phyloP scores from a whole-genome alignment of 2,113 vertebrate species.

The Morone chrysops region DNA sequence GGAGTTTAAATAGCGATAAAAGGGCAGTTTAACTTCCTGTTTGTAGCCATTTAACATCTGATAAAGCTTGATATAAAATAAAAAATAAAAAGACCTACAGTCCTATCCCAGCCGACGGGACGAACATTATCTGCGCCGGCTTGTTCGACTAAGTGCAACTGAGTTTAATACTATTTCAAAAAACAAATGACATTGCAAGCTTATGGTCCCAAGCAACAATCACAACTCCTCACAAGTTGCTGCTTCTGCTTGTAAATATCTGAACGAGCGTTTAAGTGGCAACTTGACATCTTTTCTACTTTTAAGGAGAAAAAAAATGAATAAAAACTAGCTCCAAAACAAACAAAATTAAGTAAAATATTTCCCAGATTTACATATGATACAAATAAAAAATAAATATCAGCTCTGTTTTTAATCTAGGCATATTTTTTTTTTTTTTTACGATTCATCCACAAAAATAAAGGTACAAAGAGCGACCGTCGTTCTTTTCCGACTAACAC shows the following conservation, averaged over 20 bases:
- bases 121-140: slow-evolving; percentile 16
- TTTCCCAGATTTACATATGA: slow-evolving; percentile 78
- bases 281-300: slow-evolving; percentile 75
- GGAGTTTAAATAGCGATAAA: slow-evolving; percentile 24
- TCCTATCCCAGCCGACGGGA: slow-evolving; percentile 1
- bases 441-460: slow-evolving; percentile 66
- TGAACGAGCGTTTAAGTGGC: slow-evolving; percentile 69
- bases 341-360: slow-evolving; percentile 56
- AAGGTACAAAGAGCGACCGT: slow-evolving; percentile 58
- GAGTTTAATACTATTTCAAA: slow-evolving; percentile 58
- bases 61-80: slow-evolving; percentile 23
- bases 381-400: slow-evolving; percentile 84
- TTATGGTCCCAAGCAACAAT: slow-evolving; percentile 73
- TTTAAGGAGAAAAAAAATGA: slow-evolving; percentile 1
- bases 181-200: slow-evolving; percentile 39
- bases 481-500: slow-evolving; percentile 9
- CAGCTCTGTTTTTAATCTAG: slow-evolving; percentile 69
- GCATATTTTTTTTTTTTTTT: slow-evolving; percentile 35
- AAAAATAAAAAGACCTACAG: neutral
- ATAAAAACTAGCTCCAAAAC: slow-evolving; percentile 63
- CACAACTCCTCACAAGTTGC: slow-evolving; percentile 20
- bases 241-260: slow-evolving; percentile 56
- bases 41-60: neutral
- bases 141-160: slow-evolving; percentile 46
- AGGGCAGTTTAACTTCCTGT: slow-evolving; percentile 48